phyloP scores from a whole-genome alignment of 2,113 vertebrate species.

The Collichthys lucidus region DNA sequence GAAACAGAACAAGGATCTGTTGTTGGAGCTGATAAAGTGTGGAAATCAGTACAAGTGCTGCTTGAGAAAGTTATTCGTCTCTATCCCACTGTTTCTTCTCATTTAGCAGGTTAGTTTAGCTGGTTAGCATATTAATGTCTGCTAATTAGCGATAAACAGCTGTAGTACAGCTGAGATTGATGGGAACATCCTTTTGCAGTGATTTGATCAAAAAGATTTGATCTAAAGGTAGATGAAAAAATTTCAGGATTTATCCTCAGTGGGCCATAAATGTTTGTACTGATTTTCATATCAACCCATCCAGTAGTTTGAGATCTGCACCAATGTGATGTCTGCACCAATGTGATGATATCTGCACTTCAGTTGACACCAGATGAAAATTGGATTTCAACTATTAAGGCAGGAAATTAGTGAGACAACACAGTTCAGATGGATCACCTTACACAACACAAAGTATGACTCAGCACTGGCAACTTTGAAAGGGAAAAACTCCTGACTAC shows the following conservation, averaged over 20 bases:
- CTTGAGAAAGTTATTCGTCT: too few species aligned
- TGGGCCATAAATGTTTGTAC: background rate
- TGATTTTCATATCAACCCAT: background rate
- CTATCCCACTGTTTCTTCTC: too few species aligned
- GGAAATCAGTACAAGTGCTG: too few species aligned
- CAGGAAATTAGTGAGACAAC: conserved; percentile 32
- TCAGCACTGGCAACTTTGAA: conserved; percentile 52
- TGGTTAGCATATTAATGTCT: background rate
- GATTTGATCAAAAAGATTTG: background rate
- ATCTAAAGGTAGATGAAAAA: background rate
- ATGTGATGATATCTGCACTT: background rate
- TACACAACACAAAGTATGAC: conserved; percentile 32
- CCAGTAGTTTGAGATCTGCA: background rate
- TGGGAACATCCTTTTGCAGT: background rate
- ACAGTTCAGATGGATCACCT: conserved; percentile 20
- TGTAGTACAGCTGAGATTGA: background rate
- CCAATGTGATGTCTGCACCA: background rate
- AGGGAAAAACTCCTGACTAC: conserved; percentile 54
- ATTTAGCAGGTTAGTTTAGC: background rate
- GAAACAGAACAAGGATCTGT: too few species aligned
- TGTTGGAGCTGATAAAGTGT: too few species aligned
- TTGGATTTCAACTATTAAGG: conserved; percentile 23
- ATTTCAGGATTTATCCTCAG: background rate
- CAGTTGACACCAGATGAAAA: background rate
- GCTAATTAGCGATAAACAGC: background rate